Evolutionary conservation across 92 coral and sea anemone species (phyloP).

Genomic region (Epizoanthus ramosus): DNA sequence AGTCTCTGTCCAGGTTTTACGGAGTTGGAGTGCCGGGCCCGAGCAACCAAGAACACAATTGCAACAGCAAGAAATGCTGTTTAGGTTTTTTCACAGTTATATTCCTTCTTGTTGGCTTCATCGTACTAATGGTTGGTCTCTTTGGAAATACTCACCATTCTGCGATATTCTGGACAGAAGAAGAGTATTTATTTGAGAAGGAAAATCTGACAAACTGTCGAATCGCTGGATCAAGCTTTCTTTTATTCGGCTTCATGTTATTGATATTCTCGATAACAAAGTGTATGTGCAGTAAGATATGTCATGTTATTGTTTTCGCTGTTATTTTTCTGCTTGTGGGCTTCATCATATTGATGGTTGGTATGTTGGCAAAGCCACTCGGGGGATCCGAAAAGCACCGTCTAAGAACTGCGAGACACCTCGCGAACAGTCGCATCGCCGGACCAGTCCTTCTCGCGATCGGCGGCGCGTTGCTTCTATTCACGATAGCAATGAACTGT

Average conservation of each 20-base stretch:
- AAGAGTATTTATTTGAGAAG: conserved; percentile 41
- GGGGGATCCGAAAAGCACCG: conserved; percentile 66
- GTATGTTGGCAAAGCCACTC: conserved; percentile 59
- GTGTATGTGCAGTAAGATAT: conserved; percentile 13
- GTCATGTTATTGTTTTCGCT: conserved; percentile 50
- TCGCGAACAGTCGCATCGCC: conserved; percentile 61
- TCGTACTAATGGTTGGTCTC: conserved; percentile 65
- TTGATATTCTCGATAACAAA: neutral
- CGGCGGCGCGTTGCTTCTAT: conserved; percentile 27
- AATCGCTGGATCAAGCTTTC: conserved; percentile 64
- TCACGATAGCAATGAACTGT: neutral
- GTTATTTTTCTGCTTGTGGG: conserved; percentile 58
- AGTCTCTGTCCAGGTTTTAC: no score
- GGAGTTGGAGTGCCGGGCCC: no score
- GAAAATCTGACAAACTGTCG: conserved; percentile 58
- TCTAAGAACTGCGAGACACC: conserved; percentile 38
- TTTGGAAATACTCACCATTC: conserved; percentile 45
- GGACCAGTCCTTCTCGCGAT: conserved; percentile 71
- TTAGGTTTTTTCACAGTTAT: conserved; percentile 51
- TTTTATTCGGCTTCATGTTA: conserved; percentile 44
- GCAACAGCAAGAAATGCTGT: conserved; percentile 50
- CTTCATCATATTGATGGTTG: conserved; percentile 65
- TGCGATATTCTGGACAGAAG: conserved; percentile 63
- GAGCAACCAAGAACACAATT: no score
- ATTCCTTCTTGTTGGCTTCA: conserved; percentile 61